Evolutionary conservation across 1,140 invertebrate species (phyloP).

Genomic region (Brachystomella parvula): DNA sequence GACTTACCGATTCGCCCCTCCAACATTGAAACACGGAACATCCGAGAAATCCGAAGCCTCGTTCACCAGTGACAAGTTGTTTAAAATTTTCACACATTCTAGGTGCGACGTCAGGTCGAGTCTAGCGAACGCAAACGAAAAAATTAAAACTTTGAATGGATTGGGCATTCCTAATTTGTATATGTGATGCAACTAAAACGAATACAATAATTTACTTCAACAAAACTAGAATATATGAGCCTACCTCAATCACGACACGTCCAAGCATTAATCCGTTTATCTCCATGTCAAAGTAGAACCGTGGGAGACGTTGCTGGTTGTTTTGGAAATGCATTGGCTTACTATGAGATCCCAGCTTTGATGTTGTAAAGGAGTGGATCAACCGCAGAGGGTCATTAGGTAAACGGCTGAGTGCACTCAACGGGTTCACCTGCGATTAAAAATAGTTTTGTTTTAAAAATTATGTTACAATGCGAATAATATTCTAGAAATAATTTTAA

Average conservation of each 20-base stretch:
- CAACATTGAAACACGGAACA: conserved; percentile 73
- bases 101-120: conserved; percentile 73
- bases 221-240: too few relatives aligned
- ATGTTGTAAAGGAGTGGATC: conserved; percentile 34
- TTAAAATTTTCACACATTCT: conserved; percentile 86
- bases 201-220: too few relatives aligned
- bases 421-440: not conserved
- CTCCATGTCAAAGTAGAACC: conserved; percentile 69
- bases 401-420: not conserved
- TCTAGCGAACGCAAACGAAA: too few relatives aligned
- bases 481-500: conserved; percentile 14
- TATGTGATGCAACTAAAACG: too few relatives aligned
- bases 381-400: conserved; percentile 29
- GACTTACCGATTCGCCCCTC: conserved; percentile 60
- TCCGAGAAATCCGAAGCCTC: conserved; percentile 67
- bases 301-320: conserved; percentile 43
- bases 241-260: conserved; percentile 72
- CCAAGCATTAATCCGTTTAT: conserved; percentile 56
- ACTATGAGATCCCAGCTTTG: conserved; percentile 33
- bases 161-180: too few relatives aligned
- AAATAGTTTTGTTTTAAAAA: conserved; percentile 21
- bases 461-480: not conserved
- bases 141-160: too few relatives aligned
- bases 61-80: conserved; percentile 66
- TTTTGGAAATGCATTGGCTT: conserved; percentile 28